Percentiles rank a stretch among this genome's conserved stretches.
Evolutionary conservation across 1,140 invertebrate species (phyloP).

Genomic region (Alviniconcha marisindica): DNA sequence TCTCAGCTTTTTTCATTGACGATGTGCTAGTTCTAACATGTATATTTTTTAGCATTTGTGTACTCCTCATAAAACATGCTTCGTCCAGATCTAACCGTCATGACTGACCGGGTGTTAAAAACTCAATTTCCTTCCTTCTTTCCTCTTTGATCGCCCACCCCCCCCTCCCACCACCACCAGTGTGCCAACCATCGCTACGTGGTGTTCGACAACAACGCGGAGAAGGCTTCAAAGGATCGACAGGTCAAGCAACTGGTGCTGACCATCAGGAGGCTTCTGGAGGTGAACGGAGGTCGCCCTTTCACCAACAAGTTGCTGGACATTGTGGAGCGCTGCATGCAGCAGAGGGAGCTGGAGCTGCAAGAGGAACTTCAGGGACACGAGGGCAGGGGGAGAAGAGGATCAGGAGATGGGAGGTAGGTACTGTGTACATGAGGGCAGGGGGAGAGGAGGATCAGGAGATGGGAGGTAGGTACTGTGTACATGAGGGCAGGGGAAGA

Average conservation of each 20-base stretch:
- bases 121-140: too few relatives aligned
- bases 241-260: conserved; percentile 26
- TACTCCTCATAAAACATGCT: too few relatives aligned
- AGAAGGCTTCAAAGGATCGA: not conserved
- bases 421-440: too few relatives aligned
- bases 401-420: not conserved
- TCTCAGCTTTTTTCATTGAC: too few relatives aligned
- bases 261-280: not conserved
- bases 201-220: conserved; percentile 31
- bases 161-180: too few relatives aligned
- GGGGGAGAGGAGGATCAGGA: too few relatives aligned
- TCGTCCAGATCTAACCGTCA: too few relatives aligned
- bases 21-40: too few relatives aligned
- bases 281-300: conserved; percentile 18
- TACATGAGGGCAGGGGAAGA: not conserved
- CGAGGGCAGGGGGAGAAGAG: not conserved
- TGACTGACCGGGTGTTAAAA: too few relatives aligned
- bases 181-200: conserved; percentile 25
- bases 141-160: too few relatives aligned
- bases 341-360: not conserved
- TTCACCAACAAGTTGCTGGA: conserved; percentile 22
- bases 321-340: conserved; percentile 13
- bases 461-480: not conserved
- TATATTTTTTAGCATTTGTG: too few relatives aligned
- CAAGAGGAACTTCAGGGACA: not conserved